These are phyloP conservation scores for Noturus placidus DNA, from an alignment of 2,113 vertebrate species.

Conservation along the genomic window DNA sequence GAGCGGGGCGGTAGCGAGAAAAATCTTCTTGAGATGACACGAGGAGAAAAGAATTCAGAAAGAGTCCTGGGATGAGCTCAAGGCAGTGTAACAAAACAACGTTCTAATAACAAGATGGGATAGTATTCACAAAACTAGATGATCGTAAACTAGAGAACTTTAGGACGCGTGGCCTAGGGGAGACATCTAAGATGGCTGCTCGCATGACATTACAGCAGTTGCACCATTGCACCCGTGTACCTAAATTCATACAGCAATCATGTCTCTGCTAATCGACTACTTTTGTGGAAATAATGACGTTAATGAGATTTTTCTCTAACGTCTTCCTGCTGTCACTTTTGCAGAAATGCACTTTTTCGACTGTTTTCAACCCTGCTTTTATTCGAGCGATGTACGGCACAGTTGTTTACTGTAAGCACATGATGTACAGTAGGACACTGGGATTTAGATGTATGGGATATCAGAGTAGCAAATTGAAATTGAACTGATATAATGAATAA, in stretches of 20 bases:
- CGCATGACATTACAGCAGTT: background rate
- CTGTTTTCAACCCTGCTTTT: background rate
- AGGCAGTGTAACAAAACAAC: no score
- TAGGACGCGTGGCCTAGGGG: background rate
- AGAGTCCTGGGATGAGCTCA: background rate
- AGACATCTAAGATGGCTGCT: background rate
- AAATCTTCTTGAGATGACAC: background rate
- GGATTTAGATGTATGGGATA: background rate
- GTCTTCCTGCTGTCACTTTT: background rate
- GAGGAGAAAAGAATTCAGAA: background rate
- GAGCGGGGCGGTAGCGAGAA: background rate
- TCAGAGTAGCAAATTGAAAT: background rate
- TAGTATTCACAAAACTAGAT: background rate
- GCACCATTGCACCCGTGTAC: background rate
- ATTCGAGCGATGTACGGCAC: background rate
- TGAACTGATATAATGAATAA: background rate
- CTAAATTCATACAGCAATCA: no score
- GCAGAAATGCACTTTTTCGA: slow-evolving; percentile 33
- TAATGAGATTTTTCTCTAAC: background rate
- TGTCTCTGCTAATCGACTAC: background rate
- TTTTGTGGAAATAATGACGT: background rate
- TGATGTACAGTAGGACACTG: background rate
- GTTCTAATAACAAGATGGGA: background rate
- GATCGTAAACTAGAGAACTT: background rate
- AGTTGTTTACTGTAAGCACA: background rate